Evolutionary conservation across 2,888 invertebrate species (phyloP).

Genomic region (Strigamia crassipes): DNA sequence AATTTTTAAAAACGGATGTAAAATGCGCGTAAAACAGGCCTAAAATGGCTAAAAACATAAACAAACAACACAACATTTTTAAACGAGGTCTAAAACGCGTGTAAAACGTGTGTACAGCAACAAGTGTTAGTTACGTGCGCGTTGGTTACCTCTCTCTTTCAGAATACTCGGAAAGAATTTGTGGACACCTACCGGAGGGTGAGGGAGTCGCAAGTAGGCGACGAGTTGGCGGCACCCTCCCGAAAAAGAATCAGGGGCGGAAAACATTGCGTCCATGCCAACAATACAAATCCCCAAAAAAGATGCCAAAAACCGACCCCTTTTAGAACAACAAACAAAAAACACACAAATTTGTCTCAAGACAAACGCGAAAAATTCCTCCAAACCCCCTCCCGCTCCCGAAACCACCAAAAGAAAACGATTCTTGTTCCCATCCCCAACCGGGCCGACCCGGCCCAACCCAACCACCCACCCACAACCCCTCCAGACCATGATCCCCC

Average conservation of each 20-base stretch:
- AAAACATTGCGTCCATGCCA: slow-evolving; percentile 4
- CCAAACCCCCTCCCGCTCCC: too few species aligned
- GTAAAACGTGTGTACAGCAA: background rate
- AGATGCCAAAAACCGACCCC: background rate
- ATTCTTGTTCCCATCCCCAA: slow-evolving; percentile 8
- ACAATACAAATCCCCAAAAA: slow-evolving; percentile 16
- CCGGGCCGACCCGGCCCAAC: background rate
- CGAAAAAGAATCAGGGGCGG: slow-evolving; percentile 26
- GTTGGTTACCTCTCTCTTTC: background rate
- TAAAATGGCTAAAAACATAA: too few species aligned
- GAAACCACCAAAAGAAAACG: too few species aligned
- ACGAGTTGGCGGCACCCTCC: slow-evolving; percentile 25
- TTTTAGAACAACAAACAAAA: background rate
- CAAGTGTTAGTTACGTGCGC: slow-evolving; percentile 5
- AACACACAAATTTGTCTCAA: background rate
- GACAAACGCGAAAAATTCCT: background rate
- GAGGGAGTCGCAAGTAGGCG: background rate
- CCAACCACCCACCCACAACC: slow-evolving; percentile 23
- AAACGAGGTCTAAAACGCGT: background rate
- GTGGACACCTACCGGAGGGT: background rate
- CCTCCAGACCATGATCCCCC: background rate
- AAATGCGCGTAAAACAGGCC: too few species aligned
- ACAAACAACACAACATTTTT: too few species aligned
- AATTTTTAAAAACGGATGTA: too few species aligned
- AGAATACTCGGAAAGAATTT: background rate